Conservation (phyloP, 2,113 vertebrate genomes). For the Prinia subflava region DNA sequence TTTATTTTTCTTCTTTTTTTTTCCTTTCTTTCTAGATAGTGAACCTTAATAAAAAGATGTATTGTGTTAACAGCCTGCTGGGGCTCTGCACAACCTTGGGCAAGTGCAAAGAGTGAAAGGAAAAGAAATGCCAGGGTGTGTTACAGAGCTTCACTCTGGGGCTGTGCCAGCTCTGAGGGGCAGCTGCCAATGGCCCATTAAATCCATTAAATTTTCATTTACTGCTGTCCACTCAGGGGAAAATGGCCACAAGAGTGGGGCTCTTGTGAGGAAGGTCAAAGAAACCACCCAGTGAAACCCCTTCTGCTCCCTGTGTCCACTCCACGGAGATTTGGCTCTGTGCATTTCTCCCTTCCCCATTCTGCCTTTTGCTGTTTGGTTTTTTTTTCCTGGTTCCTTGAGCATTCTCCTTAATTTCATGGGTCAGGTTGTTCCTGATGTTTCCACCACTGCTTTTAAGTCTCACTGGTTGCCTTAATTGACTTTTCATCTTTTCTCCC, state of each 20-base stretch:
- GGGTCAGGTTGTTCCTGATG: not conserved
- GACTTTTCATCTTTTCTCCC: not conserved
- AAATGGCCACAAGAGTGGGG: not conserved
- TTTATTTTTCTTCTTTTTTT: not conserved
- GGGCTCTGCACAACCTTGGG: not conserved
- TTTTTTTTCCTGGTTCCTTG: not conserved
- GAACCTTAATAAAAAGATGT: constrained; percentile 4
- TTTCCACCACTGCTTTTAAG: constrained; percentile 36
- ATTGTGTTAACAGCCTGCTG: not conserved
- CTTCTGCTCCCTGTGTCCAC: not conserved
- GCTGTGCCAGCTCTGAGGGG: not conserved
- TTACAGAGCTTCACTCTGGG: not conserved
- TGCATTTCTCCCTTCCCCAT: not conserved
- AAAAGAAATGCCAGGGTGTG: not conserved
- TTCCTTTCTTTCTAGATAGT: not conserved
- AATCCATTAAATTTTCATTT: not conserved
- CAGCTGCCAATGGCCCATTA: not conserved
- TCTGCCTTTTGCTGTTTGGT: not conserved
- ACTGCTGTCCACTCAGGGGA: not conserved
- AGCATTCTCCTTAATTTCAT: not conserved
- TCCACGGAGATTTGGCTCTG: not conserved
- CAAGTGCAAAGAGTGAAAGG: constrained; percentile 19
- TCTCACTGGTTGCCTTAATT: constrained; percentile 59
- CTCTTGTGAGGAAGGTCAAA: not conserved
- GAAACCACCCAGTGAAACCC: not conserved